Conservation (phyloP, 2,797 vertebrate species). For the Myotis planiceps region DNA sequence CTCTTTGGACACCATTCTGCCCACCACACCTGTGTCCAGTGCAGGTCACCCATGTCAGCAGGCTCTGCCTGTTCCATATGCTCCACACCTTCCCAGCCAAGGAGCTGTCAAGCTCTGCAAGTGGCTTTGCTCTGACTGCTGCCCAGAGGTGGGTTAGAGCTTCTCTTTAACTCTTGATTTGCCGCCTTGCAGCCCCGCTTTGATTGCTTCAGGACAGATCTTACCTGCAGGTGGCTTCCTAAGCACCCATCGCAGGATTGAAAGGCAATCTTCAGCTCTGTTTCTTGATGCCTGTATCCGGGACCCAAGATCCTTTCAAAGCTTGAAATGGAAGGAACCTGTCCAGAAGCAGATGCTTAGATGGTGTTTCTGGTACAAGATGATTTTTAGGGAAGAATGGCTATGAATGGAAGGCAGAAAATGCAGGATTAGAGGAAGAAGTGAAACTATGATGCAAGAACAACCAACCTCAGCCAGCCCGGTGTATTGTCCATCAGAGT, state of each 20-base stretch:
- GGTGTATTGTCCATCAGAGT: fast-evolving
- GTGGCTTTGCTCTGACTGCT: background rate
- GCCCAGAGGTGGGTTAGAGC: background rate
- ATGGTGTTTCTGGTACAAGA: background rate
- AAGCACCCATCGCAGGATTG: background rate
- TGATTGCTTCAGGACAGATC: background rate
- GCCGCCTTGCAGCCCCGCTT: background rate
- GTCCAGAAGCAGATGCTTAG: background rate
- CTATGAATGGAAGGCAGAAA: background rate
- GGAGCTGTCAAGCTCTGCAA: background rate
- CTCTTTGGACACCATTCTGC: background rate
- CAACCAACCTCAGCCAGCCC: fast-evolving
- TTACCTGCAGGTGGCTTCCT: background rate
- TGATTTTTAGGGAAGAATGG: background rate
- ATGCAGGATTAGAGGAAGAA: background rate
- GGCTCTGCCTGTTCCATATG: background rate
- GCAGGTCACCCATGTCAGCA: background rate
- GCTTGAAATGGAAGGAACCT: background rate
- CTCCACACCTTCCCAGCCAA: background rate
- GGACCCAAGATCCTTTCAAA: background rate
- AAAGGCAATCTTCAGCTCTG: background rate
- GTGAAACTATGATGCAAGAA: background rate
- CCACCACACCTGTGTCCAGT: background rate
- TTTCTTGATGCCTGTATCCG: background rate
- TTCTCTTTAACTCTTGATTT: background rate